These are phyloP conservation scores for Drosophila sp. DNA, from an alignment of 1,140 invertebrate species.

Conservation along the genomic window DNA sequence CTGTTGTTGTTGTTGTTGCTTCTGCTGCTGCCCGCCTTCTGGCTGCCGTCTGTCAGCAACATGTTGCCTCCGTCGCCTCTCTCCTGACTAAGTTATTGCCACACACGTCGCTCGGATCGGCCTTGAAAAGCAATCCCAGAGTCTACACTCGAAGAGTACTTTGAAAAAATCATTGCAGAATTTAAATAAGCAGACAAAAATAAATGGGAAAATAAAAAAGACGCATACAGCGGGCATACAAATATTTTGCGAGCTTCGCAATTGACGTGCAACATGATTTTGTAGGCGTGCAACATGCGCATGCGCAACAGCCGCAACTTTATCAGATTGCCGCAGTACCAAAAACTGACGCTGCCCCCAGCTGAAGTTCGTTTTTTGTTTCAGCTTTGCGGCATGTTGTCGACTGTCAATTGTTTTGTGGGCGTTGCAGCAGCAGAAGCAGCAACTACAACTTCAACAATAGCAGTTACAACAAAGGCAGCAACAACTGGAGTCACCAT, in stretches of 20 bases:
- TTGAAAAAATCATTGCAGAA: slow-evolving; percentile 78
- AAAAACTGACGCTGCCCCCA: slow-evolving; percentile 34
- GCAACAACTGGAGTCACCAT: slow-evolving; percentile 29
- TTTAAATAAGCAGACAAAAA: slow-evolving; percentile 70
- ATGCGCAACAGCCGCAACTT: slow-evolving; percentile 78
- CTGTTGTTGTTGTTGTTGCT: slow-evolving; percentile 31
- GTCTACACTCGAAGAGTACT: slow-evolving; percentile 52
- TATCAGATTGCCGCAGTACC: slow-evolving; percentile 71
- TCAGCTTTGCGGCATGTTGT: slow-evolving; percentile 64
- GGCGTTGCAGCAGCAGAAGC: slow-evolving; percentile 64
- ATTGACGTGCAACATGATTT: slow-evolving; percentile 85
- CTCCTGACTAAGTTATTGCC: slow-evolving; percentile 51
- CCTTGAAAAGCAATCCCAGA: slow-evolving; percentile 58
- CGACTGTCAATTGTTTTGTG: slow-evolving; percentile 82
- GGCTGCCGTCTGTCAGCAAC: slow-evolving; percentile 75
- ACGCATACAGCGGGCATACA: slow-evolving; percentile 32
- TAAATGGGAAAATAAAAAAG: slow-evolving; percentile 14
- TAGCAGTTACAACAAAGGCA: slow-evolving; percentile 35
- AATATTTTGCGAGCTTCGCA: slow-evolving; percentile 68
- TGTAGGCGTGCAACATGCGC: slow-evolving; percentile 84
- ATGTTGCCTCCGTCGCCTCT: slow-evolving; percentile 28
- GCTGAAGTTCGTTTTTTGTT: slow-evolving; percentile 42
- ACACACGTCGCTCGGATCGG: slow-evolving; percentile 64
- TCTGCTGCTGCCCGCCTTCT: slow-evolving; percentile 59
- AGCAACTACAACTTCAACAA: slow-evolving; percentile 30